These are phyloP conservation scores for Trypoxylus dichotomus DNA, from an alignment of 1,140 invertebrate genomes.

Conservation along the genomic window DNA sequence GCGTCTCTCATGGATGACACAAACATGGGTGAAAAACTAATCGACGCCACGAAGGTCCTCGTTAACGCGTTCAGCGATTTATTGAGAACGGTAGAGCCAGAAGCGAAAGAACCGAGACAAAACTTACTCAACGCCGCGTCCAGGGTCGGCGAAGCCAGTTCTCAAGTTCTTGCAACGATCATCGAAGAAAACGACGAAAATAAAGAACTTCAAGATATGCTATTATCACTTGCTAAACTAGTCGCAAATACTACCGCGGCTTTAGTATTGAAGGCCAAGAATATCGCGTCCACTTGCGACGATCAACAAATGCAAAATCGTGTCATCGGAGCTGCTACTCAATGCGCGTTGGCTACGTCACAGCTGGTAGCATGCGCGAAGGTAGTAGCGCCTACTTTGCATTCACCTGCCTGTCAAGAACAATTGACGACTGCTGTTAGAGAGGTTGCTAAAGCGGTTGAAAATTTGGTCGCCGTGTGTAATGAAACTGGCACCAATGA, in stretches of 20 bases:
- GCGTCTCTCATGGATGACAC: constrained; percentile 90
- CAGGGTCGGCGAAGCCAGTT: constrained; percentile 93
- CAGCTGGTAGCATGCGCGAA: constrained; percentile 98
- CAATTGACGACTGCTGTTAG: constrained; percentile 91
- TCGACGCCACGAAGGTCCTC: constrained; percentile 90
- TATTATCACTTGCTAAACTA: constrained; percentile 88
- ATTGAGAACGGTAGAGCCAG: constrained; percentile 91
- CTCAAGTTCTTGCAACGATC: constrained; percentile 90
- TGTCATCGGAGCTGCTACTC: constrained; percentile 92
- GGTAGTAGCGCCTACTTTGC: constrained; percentile 83
- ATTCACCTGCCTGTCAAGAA: constrained; percentile 90
- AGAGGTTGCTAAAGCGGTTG: constrained; percentile 91
- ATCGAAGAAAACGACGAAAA: constrained; percentile 85
- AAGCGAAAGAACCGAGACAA: constrained; percentile 88
- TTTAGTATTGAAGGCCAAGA: constrained; percentile 92
- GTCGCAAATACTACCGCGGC: constrained; percentile 97
- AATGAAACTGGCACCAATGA: constrained; percentile 68
- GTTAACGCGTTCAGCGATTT: constrained; percentile 95
- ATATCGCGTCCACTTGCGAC: constrained; percentile 84
- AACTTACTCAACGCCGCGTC: constrained; percentile 92
- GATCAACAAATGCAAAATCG: constrained; percentile 78
- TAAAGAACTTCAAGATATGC: constrained; percentile 79
- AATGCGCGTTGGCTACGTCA: constrained; percentile 95
- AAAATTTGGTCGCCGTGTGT: constrained; percentile 85
- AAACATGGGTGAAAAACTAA: constrained; percentile 78